Evolutionary conservation across 1,140 invertebrate species (phyloP).

Genomic region (Panagrolaimus sp.): DNA sequence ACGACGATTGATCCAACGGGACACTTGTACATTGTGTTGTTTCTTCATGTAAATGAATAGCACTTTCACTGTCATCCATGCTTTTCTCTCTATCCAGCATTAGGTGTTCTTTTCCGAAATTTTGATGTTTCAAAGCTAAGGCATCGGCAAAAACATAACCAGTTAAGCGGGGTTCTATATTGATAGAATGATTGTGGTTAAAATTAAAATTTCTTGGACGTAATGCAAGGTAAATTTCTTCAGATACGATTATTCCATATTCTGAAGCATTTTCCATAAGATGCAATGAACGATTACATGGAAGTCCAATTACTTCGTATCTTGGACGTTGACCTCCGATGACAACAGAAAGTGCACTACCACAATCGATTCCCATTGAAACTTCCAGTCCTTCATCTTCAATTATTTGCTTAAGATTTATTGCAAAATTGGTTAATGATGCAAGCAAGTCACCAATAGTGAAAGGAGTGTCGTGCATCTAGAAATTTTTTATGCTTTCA

Average conservation of each 20-base stretch:
- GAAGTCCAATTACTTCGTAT: slow-evolving; percentile 50
- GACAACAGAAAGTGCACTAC: slow-evolving; percentile 50
- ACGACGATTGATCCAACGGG: not conserved
- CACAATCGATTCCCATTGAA: slow-evolving; percentile 49
- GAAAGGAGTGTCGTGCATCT: slow-evolving; percentile 51
- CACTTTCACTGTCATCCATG: not conserved
- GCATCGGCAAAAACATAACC: slow-evolving; percentile 34
- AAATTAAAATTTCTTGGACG: slow-evolving; percentile 50
- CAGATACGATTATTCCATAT: slow-evolving; percentile 44
- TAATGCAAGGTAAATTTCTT: slow-evolving; percentile 53
- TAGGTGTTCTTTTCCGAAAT: not conserved
- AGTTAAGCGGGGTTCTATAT: slow-evolving; percentile 37
- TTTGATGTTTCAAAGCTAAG: not conserved
- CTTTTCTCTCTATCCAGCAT: not conserved
- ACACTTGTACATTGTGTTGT: slow-evolving; percentile 5
- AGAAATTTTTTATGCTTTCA: not conserved
- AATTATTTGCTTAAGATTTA: slow-evolving; percentile 40
- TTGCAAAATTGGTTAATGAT: slow-evolving; percentile 48
- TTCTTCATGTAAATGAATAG: slow-evolving; percentile 1
- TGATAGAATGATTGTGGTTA: slow-evolving; percentile 38
- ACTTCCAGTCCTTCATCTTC: slow-evolving; percentile 44
- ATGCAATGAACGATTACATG: slow-evolving; percentile 34
- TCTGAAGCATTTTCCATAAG: slow-evolving; percentile 41
- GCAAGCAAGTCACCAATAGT: slow-evolving; percentile 54
- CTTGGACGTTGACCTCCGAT: slow-evolving; percentile 46